Evolutionary conservation across 2,888 invertebrate species (phyloP).

Genomic region (Drepanosiphum platanoidis): DNA sequence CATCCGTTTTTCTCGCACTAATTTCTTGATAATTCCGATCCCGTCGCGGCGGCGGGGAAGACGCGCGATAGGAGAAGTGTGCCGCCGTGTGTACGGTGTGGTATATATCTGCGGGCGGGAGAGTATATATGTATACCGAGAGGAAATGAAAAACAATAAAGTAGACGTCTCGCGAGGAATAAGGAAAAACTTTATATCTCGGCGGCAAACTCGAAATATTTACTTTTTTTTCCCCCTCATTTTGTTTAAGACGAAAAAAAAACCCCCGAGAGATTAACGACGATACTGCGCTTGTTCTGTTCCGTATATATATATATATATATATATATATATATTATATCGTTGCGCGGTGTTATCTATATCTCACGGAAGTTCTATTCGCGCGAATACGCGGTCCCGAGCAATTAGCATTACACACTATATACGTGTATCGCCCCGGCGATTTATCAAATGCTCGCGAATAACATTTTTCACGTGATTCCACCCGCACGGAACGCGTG

Average conservation of each 20-base stretch:
- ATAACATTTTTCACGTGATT: not conserved
- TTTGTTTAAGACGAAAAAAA: constrained; percentile 28
- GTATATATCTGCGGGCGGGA: not conserved
- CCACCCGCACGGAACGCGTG: too few relatives aligned
- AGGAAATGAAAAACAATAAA: constrained; percentile 62
- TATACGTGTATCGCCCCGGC: not conserved
- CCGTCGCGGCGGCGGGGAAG: constrained; percentile 18
- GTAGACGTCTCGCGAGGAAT: constrained; percentile 26
- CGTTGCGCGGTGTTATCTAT: constrained; percentile 5
- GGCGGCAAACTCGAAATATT: constrained; percentile 44
- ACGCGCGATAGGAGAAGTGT: not conserved
- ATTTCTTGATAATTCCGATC: constrained; percentile 59
- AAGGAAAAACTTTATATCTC: constrained; percentile 56
- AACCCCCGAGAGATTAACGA: constrained; percentile 50
- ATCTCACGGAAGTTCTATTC: not conserved
- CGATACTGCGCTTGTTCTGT: constrained; percentile 43
- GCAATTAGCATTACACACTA: constrained; percentile 7
- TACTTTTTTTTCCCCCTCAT: not conserved
- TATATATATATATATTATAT: not conserved
- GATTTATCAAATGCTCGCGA: not conserved
- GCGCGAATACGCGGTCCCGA: not conserved
- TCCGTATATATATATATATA: not conserved
- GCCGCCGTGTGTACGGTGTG: not conserved
- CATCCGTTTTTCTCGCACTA: constrained; percentile 37
- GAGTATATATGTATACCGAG: not conserved